These are phyloP conservation scores for Macaca nemestrina DNA, from an alignment of 2,113 vertebrate species.

Conservation along the genomic window DNA sequence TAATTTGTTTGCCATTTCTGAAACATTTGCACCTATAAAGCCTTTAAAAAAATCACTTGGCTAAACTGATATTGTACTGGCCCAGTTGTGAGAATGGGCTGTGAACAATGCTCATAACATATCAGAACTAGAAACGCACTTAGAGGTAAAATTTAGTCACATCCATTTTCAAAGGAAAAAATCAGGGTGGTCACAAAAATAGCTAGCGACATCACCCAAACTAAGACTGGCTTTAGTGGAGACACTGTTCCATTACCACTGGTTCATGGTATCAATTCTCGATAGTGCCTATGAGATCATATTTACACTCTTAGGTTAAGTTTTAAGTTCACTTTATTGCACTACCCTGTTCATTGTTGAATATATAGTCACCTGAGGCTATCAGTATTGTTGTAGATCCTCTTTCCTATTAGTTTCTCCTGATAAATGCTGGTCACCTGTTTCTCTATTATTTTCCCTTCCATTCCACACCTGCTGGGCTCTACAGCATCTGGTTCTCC, in stretches of 20 bases:
- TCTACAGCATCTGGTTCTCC: slow-evolving; percentile 11
- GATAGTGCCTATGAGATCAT: background rate
- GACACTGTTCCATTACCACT: background rate
- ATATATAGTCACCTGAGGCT: background rate
- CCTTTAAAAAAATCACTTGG: background rate
- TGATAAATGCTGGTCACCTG: slow-evolving; percentile 53
- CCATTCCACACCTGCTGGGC: slow-evolving; percentile 56
- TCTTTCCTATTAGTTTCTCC: background rate
- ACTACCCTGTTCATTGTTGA: background rate
- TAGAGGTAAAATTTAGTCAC: background rate
- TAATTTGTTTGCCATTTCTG: background rate
- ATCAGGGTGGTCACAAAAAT: background rate
- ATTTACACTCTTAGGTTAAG: background rate
- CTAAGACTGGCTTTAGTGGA: background rate
- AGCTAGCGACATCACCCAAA: background rate
- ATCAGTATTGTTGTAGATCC: background rate
- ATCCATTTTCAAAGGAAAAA: background rate
- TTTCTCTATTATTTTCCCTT: slow-evolving; percentile 39
- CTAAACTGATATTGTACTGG: background rate
- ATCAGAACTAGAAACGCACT: background rate
- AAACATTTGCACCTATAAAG: background rate
- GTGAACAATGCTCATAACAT: background rate
- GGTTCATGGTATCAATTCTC: background rate
- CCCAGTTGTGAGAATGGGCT: background rate
- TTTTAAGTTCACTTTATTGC: slow-evolving; percentile 19